Evolutionary conservation across 2,797 vertebrate genomes (phyloP), one percentile per base, ranked within the genome.

Genomic region (Phylloscopus collybita): DNA sequence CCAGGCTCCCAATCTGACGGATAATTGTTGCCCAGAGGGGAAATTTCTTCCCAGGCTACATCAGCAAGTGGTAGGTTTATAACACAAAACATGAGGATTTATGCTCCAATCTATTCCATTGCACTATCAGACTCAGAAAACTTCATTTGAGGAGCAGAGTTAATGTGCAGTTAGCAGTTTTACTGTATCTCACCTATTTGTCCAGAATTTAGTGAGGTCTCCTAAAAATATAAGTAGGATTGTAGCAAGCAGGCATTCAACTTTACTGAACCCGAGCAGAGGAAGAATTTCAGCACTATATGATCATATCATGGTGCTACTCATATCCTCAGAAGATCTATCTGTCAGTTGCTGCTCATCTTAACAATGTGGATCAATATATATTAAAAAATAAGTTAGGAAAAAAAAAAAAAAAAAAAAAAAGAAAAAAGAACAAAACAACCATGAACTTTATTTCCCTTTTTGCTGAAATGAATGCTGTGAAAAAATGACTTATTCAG

Each of bases 21-120:
- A 95, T 96, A 95, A 95, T 93, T 95, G 74, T 47, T 94, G 92
- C 94, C 94, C 83, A 94, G 93, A 95, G 92, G 92, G 85, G 78
- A 96, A 95, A 92, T 96, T 95, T 97, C 94, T 93, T 94, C 64
- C 60, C 32, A 90, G 86, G 29, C 80, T 95, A 81, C 73, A 73
- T 90, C 86, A 93, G 86, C 88, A 95, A 96, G 94, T 88, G 70
- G 80, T 79, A 72, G 76, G 65, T 93, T 94, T 96, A 93, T 95
- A 95, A 86, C 94, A 93, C 80, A 95, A 95, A 95, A 93, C 59
- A 78, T 62, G 83, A 95, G 76, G 94, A 93, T 95, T 95, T 95
- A 93, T 94, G 76, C 62, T 94, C 40, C 88, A 95, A 94, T 95
- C 90, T 96, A 88, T 92, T 88, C 80, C 62, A 56, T 29, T 72